Evolutionary conservation across 2,888 invertebrate genomes (phyloP).

Genomic region (Norana najaformis): DNA sequence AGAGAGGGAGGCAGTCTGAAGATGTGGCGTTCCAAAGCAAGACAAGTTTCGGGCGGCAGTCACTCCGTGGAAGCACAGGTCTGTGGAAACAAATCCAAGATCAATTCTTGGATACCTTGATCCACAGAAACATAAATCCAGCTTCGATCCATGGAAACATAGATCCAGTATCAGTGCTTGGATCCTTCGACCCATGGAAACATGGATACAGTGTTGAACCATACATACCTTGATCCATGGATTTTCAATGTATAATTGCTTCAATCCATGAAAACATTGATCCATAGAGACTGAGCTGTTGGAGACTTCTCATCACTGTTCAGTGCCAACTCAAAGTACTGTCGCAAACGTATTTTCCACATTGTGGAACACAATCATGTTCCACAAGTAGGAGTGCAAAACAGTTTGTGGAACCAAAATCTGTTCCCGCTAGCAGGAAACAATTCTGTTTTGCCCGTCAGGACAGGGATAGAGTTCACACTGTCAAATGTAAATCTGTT

Average conservation of each 20-base stretch:
- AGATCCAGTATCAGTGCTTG: background rate
- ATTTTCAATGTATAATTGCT: background rate
- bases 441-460: background rate
- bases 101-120: background rate
- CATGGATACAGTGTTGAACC: background rate
- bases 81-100: background rate
- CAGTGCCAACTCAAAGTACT: conserved; percentile 6
- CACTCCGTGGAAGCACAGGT: background rate
- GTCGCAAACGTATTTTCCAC: background rate
- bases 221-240: background rate
- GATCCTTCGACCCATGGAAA: background rate
- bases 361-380: too few species aligned
- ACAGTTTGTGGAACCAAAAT: background rate
- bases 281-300: background rate
- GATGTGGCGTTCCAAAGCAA: background rate
- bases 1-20: background rate
- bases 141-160: background rate
- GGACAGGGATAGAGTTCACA: background rate
- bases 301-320: background rate
- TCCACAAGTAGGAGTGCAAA: too few species aligned
- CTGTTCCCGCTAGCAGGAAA: background rate
- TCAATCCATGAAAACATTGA: background rate
- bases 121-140: background rate
- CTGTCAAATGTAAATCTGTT: background rate
- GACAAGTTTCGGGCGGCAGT: background rate